Evolutionary conservation across 2,888 invertebrate genomes (phyloP).

Genomic region (Itoplectis maculator): DNA sequence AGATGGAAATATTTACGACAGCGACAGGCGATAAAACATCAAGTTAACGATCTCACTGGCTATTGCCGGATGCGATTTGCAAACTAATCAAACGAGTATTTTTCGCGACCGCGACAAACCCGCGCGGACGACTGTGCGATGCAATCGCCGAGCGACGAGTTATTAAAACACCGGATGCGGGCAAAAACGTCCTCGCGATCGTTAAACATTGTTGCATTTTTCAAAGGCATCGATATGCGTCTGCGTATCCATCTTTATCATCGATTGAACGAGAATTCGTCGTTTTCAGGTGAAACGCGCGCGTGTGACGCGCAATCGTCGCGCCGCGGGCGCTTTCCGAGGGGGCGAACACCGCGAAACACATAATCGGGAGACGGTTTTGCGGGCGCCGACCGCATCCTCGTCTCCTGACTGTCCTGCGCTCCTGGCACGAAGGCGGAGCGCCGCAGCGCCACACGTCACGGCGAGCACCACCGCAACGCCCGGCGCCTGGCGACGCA

Average conservation of each 20-base stretch:
- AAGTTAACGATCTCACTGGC: conserved; percentile 59
- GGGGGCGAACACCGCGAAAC: not conserved
- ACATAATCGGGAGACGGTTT: conserved; percentile 20
- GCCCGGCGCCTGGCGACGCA: conserved; percentile 80
- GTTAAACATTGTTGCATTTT: conserved; percentile 54
- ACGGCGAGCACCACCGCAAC: conserved; percentile 82
- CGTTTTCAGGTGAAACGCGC: not conserved
- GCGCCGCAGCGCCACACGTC: conserved; percentile 84
- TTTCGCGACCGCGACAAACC: conserved; percentile 37
- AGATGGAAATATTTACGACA: conserved; percentile 56
- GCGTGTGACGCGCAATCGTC: not conserved
- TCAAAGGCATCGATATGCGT: not conserved
- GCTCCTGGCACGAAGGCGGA: conserved; percentile 78
- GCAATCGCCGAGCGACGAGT: conserved; percentile 37
- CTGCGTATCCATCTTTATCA: not conserved
- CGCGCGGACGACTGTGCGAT: conserved; percentile 27
- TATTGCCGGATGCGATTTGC: conserved; percentile 32
- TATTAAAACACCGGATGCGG: conserved; percentile 50
- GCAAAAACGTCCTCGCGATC: conserved; percentile 19
- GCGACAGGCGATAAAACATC: conserved; percentile 47
- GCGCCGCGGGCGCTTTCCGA: not conserved
- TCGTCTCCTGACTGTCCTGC: conserved; percentile 67
- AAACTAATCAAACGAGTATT: conserved; percentile 58
- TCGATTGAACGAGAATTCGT: not conserved
- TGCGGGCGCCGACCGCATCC: not conserved